These are phyloP conservation scores for Scaptomyza tumidula DNA, from an alignment of 2,888 invertebrate species.

Conservation along the genomic window DNA sequence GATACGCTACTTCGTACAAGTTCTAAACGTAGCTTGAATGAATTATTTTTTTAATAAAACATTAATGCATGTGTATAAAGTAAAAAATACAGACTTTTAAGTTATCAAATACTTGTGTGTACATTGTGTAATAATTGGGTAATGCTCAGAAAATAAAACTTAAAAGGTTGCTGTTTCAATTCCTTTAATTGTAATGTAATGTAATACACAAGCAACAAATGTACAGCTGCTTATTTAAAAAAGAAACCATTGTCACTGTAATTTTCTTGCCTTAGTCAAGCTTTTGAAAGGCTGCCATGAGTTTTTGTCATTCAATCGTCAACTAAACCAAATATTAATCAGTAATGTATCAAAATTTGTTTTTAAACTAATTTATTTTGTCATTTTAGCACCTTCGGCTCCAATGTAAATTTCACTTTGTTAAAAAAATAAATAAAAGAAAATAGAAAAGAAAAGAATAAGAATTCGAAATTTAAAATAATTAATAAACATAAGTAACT, in stretches of 20 bases:
- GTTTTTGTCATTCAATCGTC: too few relatives aligned
- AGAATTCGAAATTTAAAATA: neutral
- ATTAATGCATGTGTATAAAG: constrained; percentile 2
- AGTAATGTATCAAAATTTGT: neutral
- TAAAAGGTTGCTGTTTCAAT: neutral
- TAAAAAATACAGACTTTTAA: too few relatives aligned
- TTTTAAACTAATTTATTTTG: neutral
- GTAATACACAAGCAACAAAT: too few relatives aligned
- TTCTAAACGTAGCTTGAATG: constrained; percentile 8
- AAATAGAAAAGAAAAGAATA: neutral
- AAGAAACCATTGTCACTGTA: too few relatives aligned
- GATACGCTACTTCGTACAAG: neutral
- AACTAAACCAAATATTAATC: too few relatives aligned
- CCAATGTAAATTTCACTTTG: constrained; percentile 11
- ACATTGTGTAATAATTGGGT: constrained; percentile 51
- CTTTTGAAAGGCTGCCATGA: too few relatives aligned
- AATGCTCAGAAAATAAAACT: constrained; percentile 21
- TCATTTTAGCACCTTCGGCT: constrained; percentile 21
- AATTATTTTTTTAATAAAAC: neutral
- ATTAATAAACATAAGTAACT: neutral
- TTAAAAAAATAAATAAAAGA: neutral
- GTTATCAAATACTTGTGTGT: constrained; percentile 7
- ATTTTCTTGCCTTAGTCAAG: too few relatives aligned
- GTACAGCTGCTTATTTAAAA: too few relatives aligned
- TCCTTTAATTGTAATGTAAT: too few relatives aligned